Base-by-base conservation (phyloP, 2,113 vertebrate genomes). In the Hoplias malabaricus region DNA sequence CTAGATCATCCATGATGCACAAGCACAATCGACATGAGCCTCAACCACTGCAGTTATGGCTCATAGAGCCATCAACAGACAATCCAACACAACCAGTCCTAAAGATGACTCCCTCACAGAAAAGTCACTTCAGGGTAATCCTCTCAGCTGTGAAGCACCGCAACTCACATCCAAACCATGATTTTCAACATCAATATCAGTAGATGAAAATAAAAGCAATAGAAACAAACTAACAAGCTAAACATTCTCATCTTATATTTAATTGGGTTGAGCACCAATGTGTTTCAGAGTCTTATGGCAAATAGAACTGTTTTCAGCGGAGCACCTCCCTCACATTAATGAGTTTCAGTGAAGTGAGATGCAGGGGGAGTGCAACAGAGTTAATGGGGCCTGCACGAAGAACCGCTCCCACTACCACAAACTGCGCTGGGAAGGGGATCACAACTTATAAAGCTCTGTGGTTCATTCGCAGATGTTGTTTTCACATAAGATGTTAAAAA, bases 341-440 rank as follows among this genome's bases (percentile, higher is more conserved):
- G 78, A 36, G 85, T 48, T 69, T 77, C 57, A 71, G 34, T 79
- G 56, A 66, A 61, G 76, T 16, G 43, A 16, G 43, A n/a, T 16
- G 43, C 3, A 50, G 29, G 19, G 5, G 16, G 16, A 7, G n/a
- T 48, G 42, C 78, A 74, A 36, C 38, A 25, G 12, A 46, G 65
- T 43, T 80, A 82, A 80, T 68, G 7, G 57, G 72, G 69, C 48
- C 56, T 56, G 19, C 34, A 65, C 61, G 75, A 56, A 76, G 78
- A 31, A 38, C 61, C 61, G 38, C 77, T 73, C 74, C 16, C n/a
- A 63, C 36, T 57, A 56, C 74, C 38, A 43, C 70, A 78, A 80
- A 79, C 23, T 31, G 5, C 4, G 21, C 69, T 77, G 72, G 80
- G 33, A 66, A n/a, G 36, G 66, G 34, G 25, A 61, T 69, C 9